Base-by-base conservation (phyloP, 2,888 invertebrate genomes). In the Ceriagrion tenellum region DNA sequence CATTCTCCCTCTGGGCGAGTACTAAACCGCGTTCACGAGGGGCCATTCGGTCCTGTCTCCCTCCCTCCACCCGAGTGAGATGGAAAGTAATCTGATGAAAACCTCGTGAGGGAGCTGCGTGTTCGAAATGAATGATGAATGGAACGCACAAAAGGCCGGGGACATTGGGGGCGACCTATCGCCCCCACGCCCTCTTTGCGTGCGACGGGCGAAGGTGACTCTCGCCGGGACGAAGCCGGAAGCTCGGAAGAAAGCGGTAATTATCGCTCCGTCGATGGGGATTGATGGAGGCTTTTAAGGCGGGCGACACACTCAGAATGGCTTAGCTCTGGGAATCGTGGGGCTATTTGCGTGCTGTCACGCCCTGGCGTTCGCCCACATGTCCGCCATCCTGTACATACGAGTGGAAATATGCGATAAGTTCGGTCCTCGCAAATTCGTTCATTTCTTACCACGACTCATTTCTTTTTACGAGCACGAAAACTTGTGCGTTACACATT, bases 191-290 rank as follows among this genome's bases (percentile, higher is more conserved):
- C 47, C 47, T 47, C 18, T 35, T 35, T 81, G 81, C 81, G 81
- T 81, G 35, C 81, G 30, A 35, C 81, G 13, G 18, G 18, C n/a
- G 35, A 35, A 81, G 35, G 81, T 81, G 81, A 81, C 81, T 81
- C 81, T 23, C 18, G 30, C 4, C 18, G 81, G 81, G 81, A 81
- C 81, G 81, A 18, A 81, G 35, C 81, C 81, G 81, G 81, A 81
- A 81, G 81, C 81, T 81, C 26, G 81, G 81, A 81, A 81, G 81
- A 81, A 81, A 81, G 81, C 81, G 35, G 81, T 81, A 81, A 81
- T 81, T 81, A 81, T 81, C 81, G 81, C 81, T 81, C 81, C 35
- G 30, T 35, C 30, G 35, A 81, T 81, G 81, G 81, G 81, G 30
- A 35, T 69, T 35, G 81, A 81, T 69, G 81, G 81, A 26, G 81